Percentiles rank a stretch among this genome's conserved stretches.
Conservation (phyloP, 2,888 invertebrate genomes). For the Cataglyphis altisquamis region DNA sequence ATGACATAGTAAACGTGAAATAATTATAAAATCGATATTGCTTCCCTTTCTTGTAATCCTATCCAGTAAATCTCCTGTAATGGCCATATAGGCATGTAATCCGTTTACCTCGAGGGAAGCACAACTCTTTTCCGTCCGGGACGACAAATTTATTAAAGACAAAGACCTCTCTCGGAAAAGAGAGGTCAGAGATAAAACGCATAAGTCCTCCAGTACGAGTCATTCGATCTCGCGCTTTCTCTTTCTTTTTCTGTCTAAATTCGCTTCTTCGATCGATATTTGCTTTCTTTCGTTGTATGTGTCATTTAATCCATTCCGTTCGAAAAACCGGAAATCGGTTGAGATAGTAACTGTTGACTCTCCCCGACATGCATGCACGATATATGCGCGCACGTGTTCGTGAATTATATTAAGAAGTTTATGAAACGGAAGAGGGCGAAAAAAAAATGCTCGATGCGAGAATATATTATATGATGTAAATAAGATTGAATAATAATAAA, state of each 20-base stretch:
- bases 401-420: constrained; percentile 23
- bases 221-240: not conserved
- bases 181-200: constrained; percentile 12
- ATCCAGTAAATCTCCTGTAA: constrained; percentile 19
- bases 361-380: not conserved
- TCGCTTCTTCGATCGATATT: constrained; percentile 9
- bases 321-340: constrained; percentile 10
- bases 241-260: constrained; percentile 8
- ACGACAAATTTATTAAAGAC: constrained; percentile 32
- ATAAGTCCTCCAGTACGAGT: constrained; percentile 6
- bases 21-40: constrained; percentile 14
- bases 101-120: constrained; percentile 10
- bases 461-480: constrained; percentile 18
- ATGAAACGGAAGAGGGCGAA: constrained; percentile 1
- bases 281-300: not conserved
- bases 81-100: constrained; percentile 5
- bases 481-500: not conserved
- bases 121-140: not conserved
- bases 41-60: not conserved
- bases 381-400: not conserved
- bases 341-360: not conserved
- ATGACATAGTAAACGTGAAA: not conserved
- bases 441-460: not conserved
- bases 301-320: constrained; percentile 26
- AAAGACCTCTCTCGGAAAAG: constrained; percentile 22